Base-by-base conservation (phyloP, 1,140 invertebrate genomes). In the Neodiprion virginianus region DNA sequence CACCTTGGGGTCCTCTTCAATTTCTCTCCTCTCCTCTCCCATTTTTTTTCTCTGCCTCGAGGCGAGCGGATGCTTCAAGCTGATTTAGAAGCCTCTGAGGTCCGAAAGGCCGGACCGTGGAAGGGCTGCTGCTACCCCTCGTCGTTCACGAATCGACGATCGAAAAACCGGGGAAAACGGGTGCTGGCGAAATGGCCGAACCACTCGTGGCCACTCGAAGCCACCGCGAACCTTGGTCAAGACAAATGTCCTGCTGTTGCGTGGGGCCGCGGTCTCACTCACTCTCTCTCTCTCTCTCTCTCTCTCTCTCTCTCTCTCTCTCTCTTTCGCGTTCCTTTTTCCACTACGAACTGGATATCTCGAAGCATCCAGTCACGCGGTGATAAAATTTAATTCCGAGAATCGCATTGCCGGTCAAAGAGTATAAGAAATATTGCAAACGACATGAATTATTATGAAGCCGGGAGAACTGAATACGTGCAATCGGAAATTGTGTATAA, bases 71-170 rank as follows among this genome's bases (percentile, higher is more conserved):
- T 61, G 11, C 53, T 61, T 40, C 5, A 12, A 61, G 53, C 53
- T 61, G 53, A 61, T 61, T 61, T 61, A 61, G 53, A 61, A 61
- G 53, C 53, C n/a, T 61, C 11, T 61, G 53, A 8, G 53, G 53
- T 61, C 28, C 53, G 53, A 61, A 40, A 61, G 4, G 53, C 53
- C 8, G 11, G 53, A 5, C 53, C 53, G 8, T 2, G n/a, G 5
- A 61, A 61, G 53, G 53, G 53, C 53, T 12, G 53, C 53, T 12
- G 53, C 28, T 40, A 40, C 28, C 28, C 28, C 28, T 40, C 28
- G 28, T 40, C 28, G 28, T 40, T 40, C 28, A 40, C 28, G 28
- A 40, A 40, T 40, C 28, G 28, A 5, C 28, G 28, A 40, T 61
- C 53, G 53, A 17, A 61, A 61, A 61, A 61, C 8, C 11, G 53